Conservation (phyloP, 1,140 invertebrate genomes). For the Drosophila trapezifrons region DNA sequence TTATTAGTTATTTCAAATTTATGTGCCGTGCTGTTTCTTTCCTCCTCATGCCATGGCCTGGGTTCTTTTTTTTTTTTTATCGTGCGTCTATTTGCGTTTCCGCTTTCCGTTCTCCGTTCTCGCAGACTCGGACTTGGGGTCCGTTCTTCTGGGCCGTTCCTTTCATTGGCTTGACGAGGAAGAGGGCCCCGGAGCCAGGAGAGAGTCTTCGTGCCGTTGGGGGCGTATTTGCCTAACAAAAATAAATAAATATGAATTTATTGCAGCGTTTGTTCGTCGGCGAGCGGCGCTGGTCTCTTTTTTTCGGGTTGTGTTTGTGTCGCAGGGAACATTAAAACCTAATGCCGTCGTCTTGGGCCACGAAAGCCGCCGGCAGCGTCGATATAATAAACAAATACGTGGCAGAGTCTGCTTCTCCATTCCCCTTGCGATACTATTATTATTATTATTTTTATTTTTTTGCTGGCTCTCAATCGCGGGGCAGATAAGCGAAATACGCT, state of each 20-base stretch:
- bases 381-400: constrained; percentile 73
- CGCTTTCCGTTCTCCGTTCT: constrained; percentile 71
- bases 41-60: constrained; percentile 5
- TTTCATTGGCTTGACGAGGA: constrained; percentile 57
- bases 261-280: constrained; percentile 67
- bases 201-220: constrained; percentile 56
- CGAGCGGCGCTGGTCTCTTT: constrained; percentile 29
- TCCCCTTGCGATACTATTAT: constrained; percentile 36
- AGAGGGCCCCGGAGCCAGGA: constrained; percentile 27
- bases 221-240: constrained; percentile 81
- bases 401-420: constrained; percentile 22
- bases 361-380: constrained; percentile 33
- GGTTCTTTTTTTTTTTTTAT: constrained; percentile 54
- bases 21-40: constrained; percentile 63
- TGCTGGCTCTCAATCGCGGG: constrained; percentile 20
- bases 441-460: constrained; percentile 26
- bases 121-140: constrained; percentile 42
- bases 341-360: constrained; percentile 55
- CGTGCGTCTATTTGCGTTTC: constrained; percentile 78
- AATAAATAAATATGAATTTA: constrained; percentile 83
- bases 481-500: constrained; percentile 66
- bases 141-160: constrained; percentile 40
- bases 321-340: constrained; percentile 69
- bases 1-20: constrained; percentile 82
- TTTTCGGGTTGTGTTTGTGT: constrained; percentile 34